Evolutionary conservation across 2,113 vertebrate species (phyloP), one percentile per base, ranked within the genome.

Genomic region (Gallinago undulata): DNA sequence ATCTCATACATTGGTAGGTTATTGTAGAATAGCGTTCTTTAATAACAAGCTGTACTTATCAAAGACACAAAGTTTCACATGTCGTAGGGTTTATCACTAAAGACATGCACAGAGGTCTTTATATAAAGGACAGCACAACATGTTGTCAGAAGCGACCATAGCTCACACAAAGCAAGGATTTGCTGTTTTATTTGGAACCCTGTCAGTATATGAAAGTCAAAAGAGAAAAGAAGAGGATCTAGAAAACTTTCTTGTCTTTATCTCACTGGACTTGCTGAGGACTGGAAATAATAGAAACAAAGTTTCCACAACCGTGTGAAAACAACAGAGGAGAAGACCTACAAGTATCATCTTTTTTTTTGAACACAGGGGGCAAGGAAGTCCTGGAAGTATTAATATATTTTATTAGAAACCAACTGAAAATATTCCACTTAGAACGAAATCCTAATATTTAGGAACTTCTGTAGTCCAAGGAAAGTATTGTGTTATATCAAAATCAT

Each of bases 101-200:
- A 81, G 33, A 47, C 3, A 43, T n/a, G 53, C 14, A 62, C 23
- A 79, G 45, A 64, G 19, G 31, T 50, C 12, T 78, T 89, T 57
- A 87, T 79, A 96, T 87, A 90, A 76, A 96, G 74, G 93, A 89
- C 77, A 93, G 53, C 62, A 89, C 37, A 95, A 76, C 69, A 80
- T 86, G 35, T 89, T 89, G 74, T 72, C 80, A 96, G 56, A 96
- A 97, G 47, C 5, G 13, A 78, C 80, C 66, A 56, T 37, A 91
- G 66, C 81, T 87, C 84, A 92, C n/a, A 0, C 91, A 87, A 91
- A 94, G 50, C 47, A 96, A 81, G 53, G 48, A 95, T 87, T 94
- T 94, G 37, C 51, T 93, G 76, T 62, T 86, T 93, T 80, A 70
- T 80, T 90, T 75, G 91, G 90, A 92, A 89, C 21, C 19, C 35